Base-by-base conservation (phyloP, 2,113 vertebrate genomes). In the Mus spicilegus region DNA sequence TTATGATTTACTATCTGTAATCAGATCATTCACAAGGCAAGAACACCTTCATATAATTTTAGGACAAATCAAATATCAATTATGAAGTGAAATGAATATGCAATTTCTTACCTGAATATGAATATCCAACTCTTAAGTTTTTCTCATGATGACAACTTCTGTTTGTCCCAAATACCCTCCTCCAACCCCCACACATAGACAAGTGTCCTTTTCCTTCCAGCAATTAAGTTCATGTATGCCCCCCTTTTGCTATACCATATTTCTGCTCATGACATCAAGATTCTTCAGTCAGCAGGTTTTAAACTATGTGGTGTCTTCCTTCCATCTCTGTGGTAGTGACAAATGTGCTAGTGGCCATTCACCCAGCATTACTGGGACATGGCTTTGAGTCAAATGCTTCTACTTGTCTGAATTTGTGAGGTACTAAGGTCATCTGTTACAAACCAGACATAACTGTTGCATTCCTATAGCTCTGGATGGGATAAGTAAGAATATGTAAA, bases 271-370 rank as follows among this genome's bases (percentile, higher is more conserved):
- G 20, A 3, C 22, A 28, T 36, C 4, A 76, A 67, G 22, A 54
- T 65, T 61, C 9, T 90, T 42, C 2, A 4, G 3, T 3, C 12
- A 14, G 3, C 17, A 42, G 9, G 22, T 39, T 11, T 11, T 39
- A 13, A n/a, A 7, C 0, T 30, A 22, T 11, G 4, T 51, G 14
- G 12, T 7, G 1, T 0, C 22, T 72, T 87, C 3, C 0, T 0
- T 39, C 5, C 0, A 7, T 17, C 2, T 22, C 24, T 24, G 0
- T 2, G 5, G 12, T 69, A 63, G 63, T 54, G 61, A 63, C 36
- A 42, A 58, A 19, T 58, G 19, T 7, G 12, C 51, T 46, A 51
- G 11, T 20, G 46, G 1, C 24, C 70, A 5, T 0, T 72, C 7
- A 33, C 16, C 28, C 30, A 22, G 30, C 28, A 17, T 22, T 54